Base-by-base conservation (phyloP, 64 coral and sea anemone species). In the Montipora efflorescens region DNA sequence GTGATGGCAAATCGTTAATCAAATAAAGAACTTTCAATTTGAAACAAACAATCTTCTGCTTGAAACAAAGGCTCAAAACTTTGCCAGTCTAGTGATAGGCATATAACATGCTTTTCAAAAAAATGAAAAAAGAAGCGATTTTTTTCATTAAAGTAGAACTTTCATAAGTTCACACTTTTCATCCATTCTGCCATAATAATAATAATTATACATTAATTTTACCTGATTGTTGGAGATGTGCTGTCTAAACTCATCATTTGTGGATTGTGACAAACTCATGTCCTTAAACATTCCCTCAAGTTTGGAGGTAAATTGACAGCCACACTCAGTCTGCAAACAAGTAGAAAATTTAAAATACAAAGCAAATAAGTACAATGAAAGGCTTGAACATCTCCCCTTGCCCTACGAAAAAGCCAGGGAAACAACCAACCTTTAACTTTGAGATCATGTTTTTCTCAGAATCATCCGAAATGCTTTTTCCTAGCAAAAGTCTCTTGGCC, bases 251-350 rank as follows among this genome's bases (percentile, higher is more conserved):
- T 96, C 98, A 21, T 99, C 98, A 84, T 96, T 99, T 8, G 98
- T 99, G 9, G 98, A 94, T 43, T 99, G 95, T 5, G 98, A 99
- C 89, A 99, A 72, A 13, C 95, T 90, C 89, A 99, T 99, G 89
- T 99, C 98, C 53, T 99, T 99, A 80, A 99, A 99, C 98, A 99
- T 99, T 36, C 98, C 98, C 84, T 99, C 98, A n/a, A 99, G 92
- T 52, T 99, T 99, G 18, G 98, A 99, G 23, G 98, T 99, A 87
- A 99, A 99, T 82, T 99, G 98, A 92, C 98, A 99, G 19, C 98
- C 98, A 92, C 98, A 99, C 49, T 99, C 98, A 47, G 95, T 99
- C 98, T 99, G 87, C 5, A 94, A 88, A 93, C 23, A 81, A 15
- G 53, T 50, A 94, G 46, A 25, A 84, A 57, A 73, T 51, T 19